These are phyloP conservation scores for Zosterops hypoxanthus DNA, from an alignment of 2,113 vertebrate species.

Conservation along the genomic window DNA sequence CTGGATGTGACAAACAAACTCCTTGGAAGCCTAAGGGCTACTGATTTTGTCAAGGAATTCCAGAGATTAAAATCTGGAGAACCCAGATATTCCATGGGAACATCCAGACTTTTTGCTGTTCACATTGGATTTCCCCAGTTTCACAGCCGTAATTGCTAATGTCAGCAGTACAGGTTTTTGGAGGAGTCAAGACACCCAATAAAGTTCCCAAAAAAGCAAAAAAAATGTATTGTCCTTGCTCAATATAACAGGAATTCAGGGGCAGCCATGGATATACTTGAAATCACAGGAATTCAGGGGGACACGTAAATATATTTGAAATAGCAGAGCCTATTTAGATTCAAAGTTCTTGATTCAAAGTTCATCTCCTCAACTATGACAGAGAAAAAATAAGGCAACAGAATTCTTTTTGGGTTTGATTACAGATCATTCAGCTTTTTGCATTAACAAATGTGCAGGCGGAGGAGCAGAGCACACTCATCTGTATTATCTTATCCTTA, in stretches of 20 bases:
- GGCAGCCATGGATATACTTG: not conserved
- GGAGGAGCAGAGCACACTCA: not conserved
- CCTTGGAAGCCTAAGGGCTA: not conserved
- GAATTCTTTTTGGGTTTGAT: not conserved
- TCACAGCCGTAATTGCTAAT: not conserved
- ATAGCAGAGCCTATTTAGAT: not conserved
- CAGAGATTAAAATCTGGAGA: not conserved
- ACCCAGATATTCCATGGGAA: not conserved
- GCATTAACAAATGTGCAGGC: not conserved
- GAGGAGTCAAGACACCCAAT: not conserved
- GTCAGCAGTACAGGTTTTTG: not conserved
- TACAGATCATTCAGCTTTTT: not conserved
- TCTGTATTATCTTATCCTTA: not conserved
- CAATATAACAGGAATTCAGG: not conserved
- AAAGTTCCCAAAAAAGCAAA: not conserved
- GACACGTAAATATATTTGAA: not conserved
- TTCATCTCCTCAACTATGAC: accelerated
- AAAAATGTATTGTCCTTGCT: not conserved
- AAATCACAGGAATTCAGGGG: not conserved
- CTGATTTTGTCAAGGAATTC: not conserved
- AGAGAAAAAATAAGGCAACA: not conserved
- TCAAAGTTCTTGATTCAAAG: not conserved
- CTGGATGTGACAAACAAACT: not conserved
- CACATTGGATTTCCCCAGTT: not conserved
- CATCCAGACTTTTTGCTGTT: not conserved